Evolutionary conservation across 2,888 invertebrate genomes (phyloP), one percentile per base, ranked within the genome.

Genomic region (Clanis bilineata): DNA sequence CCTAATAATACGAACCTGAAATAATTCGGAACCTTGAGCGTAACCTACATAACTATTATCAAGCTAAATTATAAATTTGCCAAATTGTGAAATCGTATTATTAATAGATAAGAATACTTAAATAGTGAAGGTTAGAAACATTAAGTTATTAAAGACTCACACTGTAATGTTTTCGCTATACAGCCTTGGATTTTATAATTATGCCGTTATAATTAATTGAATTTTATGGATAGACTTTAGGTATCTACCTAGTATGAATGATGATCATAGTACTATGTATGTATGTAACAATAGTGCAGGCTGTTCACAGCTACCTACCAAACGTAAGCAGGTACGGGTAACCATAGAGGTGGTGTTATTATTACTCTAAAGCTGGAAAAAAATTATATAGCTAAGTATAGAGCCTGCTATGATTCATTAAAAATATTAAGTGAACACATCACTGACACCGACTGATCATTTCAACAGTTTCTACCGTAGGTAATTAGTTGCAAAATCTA

Each of bases 1-100:
- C 18, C 45, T 45, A 15, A 44, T 59, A 59, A 59, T 38, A 56
- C n/a, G n/a, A n/a, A n/a, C 23, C 59, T 44, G 18, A 59, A 59
- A 59, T 59, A 44, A 43, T 59, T 63, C 15, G 41, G 39, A 57
- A 55, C 66, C 66, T 66, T 66, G 66, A 62, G 58, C 60, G 58
- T 58, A 59, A 66, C 64, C 65, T 64, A 64, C 62, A 66, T 66
- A 43, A 28, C 51, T 54, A 61, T 59, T 59, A 59, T 39, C 18
- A 23, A 51, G 23, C 18, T 51, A 60, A 51, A 57, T 39, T 60
- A 47, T 57, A 57, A 51, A 28, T 57, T 60, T 38, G 47, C 12
- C 25, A 51, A 58, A 58, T 51, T 58, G 58, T 51, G 58, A 58
- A 58, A 58, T 58, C 47, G 25, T 22, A 51, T 25, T 51, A 38